phyloP scores from a whole-genome alignment of 2,888 invertebrate species.

The Dryomyza anilis region DNA sequence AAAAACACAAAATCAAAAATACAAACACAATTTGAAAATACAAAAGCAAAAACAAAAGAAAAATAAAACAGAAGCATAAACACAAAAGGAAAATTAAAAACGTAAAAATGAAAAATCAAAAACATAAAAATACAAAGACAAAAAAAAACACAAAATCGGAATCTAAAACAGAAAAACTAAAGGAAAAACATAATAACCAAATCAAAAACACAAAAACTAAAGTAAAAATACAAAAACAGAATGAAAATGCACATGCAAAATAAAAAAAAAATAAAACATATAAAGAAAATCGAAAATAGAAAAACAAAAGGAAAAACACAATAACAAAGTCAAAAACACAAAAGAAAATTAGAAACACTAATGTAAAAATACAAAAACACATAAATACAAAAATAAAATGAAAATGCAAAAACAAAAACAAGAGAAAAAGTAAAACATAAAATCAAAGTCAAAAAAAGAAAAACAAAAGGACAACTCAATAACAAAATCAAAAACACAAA shows the following conservation, averaged over 20 bases:
- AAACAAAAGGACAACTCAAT: constrained; percentile 3
- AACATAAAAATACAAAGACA: too few species aligned
- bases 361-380: constrained; percentile 30
- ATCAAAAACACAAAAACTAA: too few species aligned
- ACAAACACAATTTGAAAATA: too few species aligned
- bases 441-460: not conserved
- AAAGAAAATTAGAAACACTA: not conserved
- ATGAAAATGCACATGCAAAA: constrained; percentile 7
- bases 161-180: too few species aligned
- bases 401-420: constrained; percentile 3
- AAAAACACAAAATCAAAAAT: too few species aligned
- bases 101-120: too few species aligned
- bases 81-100: too few species aligned
- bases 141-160: too few species aligned
- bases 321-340: not conserved
- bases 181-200: too few species aligned
- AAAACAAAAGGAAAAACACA: not conserved
- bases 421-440: constrained; percentile 7
- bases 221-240: too few species aligned
- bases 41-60: too few species aligned
- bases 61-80: too few species aligned
- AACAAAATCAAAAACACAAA: constrained; percentile 30
- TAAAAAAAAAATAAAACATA: constrained; percentile 37
- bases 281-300: constrained; percentile 35
- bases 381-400: constrained; percentile 9